Percentiles rank a stretch among this genome's conserved stretches.
phyloP scores from a whole-genome alignment of 2,113 vertebrate genomes.

The Sterrhoptilus dennistouni region DNA sequence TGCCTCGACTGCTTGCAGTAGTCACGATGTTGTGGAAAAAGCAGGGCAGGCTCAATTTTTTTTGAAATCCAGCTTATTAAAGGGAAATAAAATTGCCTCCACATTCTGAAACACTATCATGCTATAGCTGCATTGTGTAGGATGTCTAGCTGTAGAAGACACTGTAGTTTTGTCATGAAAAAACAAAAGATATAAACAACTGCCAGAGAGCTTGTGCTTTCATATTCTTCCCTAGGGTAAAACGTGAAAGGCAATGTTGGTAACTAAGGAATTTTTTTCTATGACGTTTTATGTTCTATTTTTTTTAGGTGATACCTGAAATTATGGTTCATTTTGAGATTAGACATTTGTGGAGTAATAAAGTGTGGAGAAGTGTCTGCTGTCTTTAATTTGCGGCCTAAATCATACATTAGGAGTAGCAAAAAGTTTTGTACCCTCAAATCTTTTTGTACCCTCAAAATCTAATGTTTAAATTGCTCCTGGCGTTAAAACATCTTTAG shows the following conservation, averaged over 20 bases:
- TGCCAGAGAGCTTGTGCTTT: neutral
- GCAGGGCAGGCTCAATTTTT: neutral
- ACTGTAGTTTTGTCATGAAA: neutral
- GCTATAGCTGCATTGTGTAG: neutral
- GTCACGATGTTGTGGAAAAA: neutral
- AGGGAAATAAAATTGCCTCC: neutral
- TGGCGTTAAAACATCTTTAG: neutral
- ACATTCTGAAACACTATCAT: neutral
- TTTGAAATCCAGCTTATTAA: neutral
- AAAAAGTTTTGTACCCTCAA: neutral
- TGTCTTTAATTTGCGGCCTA: neutral
- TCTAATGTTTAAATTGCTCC: neutral
- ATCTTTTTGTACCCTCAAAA: neutral
- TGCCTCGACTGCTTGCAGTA: neutral
- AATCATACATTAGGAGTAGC: neutral
- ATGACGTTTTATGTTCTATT: neutral
- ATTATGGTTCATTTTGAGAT: neutral
- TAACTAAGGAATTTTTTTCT: neutral
- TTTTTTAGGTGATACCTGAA: neutral
- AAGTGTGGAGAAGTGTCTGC: neutral
- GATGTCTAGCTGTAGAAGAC: neutral
- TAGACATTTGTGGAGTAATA: neutral
- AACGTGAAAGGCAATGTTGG: neutral
- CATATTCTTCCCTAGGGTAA: neutral
- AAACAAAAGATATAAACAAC: neutral